Evolutionary conservation across 2,797 vertebrate genomes (phyloP).

Genomic region (Danio kyathit): DNA sequence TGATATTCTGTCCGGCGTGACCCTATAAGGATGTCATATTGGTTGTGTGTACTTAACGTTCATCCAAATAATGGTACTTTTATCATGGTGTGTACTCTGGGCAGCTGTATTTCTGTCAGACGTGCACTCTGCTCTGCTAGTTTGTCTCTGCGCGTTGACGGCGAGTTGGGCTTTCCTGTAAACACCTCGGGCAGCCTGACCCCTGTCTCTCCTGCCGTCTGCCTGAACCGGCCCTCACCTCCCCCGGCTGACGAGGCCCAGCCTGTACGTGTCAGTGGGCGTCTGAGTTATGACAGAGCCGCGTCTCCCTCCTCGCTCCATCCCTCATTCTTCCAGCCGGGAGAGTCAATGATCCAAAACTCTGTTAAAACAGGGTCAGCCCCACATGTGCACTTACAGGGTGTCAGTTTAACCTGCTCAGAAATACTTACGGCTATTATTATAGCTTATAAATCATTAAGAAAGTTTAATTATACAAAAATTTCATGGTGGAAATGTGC

Average conservation of each 20-base stretch:
- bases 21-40: constrained; percentile 37
- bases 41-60: constrained; percentile 25
- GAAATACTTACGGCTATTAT: constrained; percentile 86
- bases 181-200: constrained; percentile 57
- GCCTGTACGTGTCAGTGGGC: constrained; percentile 71
- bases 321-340: constrained; percentile 71
- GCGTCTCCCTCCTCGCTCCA: constrained; percentile 69
- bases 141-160: constrained; percentile 49
- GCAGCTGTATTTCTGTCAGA: constrained; percentile 56
- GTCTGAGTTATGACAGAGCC: constrained; percentile 78
- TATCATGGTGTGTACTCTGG: constrained; percentile 46
- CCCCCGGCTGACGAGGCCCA: constrained; percentile 41
- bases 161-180: constrained; percentile 54
- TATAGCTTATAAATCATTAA: constrained; percentile 89
- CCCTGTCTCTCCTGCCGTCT: constrained; percentile 44
- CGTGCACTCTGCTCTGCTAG: constrained; percentile 69
- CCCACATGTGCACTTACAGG: constrained; percentile 81
- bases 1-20: constrained; percentile 21
- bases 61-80: constrained; percentile 41
- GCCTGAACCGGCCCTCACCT: constrained; percentile 24
- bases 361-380: constrained; percentile 85
- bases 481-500: constrained; percentile 83
- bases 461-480: constrained; percentile 87
- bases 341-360: constrained; percentile 84
- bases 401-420: constrained; percentile 85